Evolutionary conservation across 2,113 vertebrate species (phyloP).

Genomic region (Pelecanus crispus): DNA sequence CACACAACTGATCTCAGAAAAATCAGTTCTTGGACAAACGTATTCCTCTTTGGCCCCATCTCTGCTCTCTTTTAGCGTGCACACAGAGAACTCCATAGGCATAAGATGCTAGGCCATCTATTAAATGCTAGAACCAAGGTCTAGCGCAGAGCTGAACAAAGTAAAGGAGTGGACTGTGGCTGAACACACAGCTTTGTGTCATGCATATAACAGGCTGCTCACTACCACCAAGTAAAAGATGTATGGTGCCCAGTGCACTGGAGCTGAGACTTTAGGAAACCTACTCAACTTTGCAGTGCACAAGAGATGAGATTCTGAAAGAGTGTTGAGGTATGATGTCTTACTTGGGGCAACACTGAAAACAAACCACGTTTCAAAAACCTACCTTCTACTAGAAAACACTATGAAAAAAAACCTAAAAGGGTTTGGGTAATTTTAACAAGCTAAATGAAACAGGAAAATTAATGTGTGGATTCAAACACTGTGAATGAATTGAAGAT

Average conservation of each 20-base stretch:
- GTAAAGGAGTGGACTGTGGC: not conserved
- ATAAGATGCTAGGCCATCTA: not conserved
- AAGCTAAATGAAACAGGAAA: not conserved
- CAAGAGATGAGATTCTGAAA: not conserved
- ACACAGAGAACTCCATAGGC: not conserved
- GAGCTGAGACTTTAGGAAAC: not conserved
- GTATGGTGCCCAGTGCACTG: fast-evolving
- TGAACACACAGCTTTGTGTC: fast-evolving
- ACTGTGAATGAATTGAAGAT: not conserved
- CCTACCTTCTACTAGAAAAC: not conserved
- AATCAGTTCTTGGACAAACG: not conserved
- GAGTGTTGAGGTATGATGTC: not conserved
- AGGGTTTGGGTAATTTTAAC: not conserved
- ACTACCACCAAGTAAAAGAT: not conserved
- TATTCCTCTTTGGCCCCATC: not conserved
- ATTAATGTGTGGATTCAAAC: not conserved
- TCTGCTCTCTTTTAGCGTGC: not conserved
- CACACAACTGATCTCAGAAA: not conserved
- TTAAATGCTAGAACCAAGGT: not conserved
- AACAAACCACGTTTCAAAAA: not conserved
- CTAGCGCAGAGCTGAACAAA: not conserved
- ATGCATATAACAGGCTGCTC: not conserved
- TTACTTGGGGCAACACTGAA: not conserved
- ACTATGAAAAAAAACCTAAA: not conserved
- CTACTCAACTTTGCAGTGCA: too few relatives aligned